Evolutionary conservation across 1,140 invertebrate species (phyloP), one percentile per base, ranked within the genome.

Genomic region (Drosophila pallidifrons): DNA sequence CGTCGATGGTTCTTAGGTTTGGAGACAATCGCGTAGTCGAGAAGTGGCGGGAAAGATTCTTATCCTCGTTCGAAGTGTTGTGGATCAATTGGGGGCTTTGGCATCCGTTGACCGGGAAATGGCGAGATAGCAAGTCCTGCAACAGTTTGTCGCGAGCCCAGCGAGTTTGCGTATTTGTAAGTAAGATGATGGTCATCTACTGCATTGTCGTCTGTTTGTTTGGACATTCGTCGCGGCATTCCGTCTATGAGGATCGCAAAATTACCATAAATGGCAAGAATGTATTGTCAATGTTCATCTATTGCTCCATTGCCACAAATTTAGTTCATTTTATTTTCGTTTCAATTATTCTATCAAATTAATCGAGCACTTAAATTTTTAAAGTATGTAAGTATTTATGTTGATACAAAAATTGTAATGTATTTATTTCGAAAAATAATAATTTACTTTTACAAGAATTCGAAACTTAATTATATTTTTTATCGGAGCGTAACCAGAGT

Each of bases 71-170:
- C 5, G 82, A 86, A 30, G 64, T 46, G 1, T n/a, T 60, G 0
- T 82, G 64, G 71, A 38, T 67, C 28, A 86, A 86, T 16, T 86
- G 79, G 78, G 43, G 63, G 2, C 25, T 86, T 10, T 82, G 75
- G 75, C 82, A 82, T n/a, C 82, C 82, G 0, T 0, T 86, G 0
- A 61, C 15, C 0, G 79, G 82, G 0, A 41, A 5, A 1, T 86
- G 82, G 82, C 54, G 79, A 0, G 79, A 82, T 0, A 46, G n/a
- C 7, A 16, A 16, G 15, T 1, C 15, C 1, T 13, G 13, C 13
- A 10, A 57, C 0, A 59, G 11, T 6, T 28, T 87, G 28, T 60
- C 82, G 0, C 82, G 82, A 3, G 60, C 65, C 11, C 66, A 86
- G 35, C 49, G 82, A 7, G 5, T 7, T 3, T 86, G 65, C 32